A percentile compares a stretch with the other conserved stretches of the same genome.
These are phyloP conservation scores for Altica lythri DNA, from an alignment of 2,888 invertebrate species.

Conservation along the genomic window DNA sequence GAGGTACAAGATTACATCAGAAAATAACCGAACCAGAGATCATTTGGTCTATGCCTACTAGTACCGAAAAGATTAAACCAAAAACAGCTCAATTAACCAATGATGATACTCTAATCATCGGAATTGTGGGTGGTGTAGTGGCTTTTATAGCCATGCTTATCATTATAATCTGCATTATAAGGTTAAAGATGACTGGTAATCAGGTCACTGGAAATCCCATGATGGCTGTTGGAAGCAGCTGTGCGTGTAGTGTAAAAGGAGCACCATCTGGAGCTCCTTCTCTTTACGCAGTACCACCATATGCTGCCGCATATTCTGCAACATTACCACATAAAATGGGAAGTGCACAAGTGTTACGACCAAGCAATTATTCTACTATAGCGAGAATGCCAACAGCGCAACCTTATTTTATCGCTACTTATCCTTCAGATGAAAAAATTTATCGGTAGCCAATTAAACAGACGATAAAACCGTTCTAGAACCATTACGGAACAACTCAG, in stretches of 20 bases:
- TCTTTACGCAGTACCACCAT: constrained; percentile 65
- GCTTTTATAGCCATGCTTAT: constrained; percentile 88
- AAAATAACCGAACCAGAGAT: constrained; percentile 82
- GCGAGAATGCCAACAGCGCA: constrained; percentile 61
- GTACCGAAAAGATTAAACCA: constrained; percentile 63
- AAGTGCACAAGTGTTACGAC: constrained; percentile 46
- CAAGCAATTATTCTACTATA: constrained; percentile 62
- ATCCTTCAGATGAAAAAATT: constrained; percentile 69
- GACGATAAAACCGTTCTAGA: background rate
- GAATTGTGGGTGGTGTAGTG: constrained; percentile 92
- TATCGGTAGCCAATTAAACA: constrained; percentile 62
- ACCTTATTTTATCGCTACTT: constrained; percentile 66
- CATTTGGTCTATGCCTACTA: constrained; percentile 83
- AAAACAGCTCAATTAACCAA: constrained; percentile 72
- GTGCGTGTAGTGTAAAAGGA: constrained; percentile 59
- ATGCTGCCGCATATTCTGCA: constrained; percentile 63
- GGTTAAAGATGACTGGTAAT: constrained; percentile 65
- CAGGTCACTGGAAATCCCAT: constrained; percentile 63
- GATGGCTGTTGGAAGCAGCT: constrained; percentile 60
- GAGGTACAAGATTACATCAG: constrained; percentile 59
- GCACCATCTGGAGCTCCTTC: constrained; percentile 59
- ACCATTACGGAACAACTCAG: no score
- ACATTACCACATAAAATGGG: constrained; percentile 70
- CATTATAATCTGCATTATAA: constrained; percentile 85
- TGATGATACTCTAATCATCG: constrained; percentile 91